These are phyloP conservation scores for Zaprionus camerounensis DNA, from an alignment of 1,140 invertebrate species.

Conservation along the genomic window DNA sequence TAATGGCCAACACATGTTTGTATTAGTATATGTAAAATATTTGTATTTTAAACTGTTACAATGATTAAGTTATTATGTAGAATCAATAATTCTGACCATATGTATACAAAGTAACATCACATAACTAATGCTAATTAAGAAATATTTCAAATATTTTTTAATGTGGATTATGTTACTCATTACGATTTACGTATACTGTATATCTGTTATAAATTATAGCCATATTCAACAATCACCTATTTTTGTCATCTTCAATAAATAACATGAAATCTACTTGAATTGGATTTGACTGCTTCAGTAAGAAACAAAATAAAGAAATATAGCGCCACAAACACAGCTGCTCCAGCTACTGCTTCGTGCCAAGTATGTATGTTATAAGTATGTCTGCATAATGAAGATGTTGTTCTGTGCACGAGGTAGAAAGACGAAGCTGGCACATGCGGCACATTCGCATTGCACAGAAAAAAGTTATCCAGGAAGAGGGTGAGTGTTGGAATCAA, in stretches of 20 bases:
- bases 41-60: no score
- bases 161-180: background rate
- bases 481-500: conserved; percentile 5
- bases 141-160: no score
- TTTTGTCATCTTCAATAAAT: conserved; percentile 38
- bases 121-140: no score
- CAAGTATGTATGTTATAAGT: conserved; percentile 2
- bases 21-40: no score
- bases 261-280: conserved; percentile 32
- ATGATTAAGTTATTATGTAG: no score
- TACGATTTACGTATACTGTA: background rate
- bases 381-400: conserved; percentile 61
- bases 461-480: background rate
- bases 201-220: background rate
- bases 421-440: background rate
- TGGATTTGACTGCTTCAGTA: conserved; percentile 36
- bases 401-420: conserved; percentile 21
- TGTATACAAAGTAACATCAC: no score
- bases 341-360: background rate
- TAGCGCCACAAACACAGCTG: background rate
- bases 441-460: conserved; percentile 6
- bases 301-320: conserved; percentile 22
- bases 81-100: no score
- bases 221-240: background rate
- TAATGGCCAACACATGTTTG: background rate